Percentiles rank a stretch among this genome's conserved stretches.
phyloP scores from a whole-genome alignment of 2,888 invertebrate genomes.

The Polymixis flavicincta region DNA sequence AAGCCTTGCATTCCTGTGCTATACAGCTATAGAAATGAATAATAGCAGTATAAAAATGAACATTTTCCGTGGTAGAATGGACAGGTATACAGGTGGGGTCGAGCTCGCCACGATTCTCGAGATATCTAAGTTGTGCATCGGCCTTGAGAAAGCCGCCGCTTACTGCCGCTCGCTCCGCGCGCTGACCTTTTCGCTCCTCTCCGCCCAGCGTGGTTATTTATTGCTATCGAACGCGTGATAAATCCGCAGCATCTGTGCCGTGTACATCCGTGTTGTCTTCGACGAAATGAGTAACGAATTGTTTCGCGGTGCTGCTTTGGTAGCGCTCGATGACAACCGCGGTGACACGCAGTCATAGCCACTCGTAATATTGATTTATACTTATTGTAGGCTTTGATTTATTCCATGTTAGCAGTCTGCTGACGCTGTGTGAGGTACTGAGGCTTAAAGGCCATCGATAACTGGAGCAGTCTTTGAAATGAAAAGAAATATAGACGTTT shows the following conservation, averaged over 20 bases:
- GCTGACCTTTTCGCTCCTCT: slow-evolving; percentile 82
- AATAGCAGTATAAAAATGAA: slow-evolving; percentile 54
- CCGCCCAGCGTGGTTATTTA: slow-evolving; percentile 81
- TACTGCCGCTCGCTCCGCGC: slow-evolving; percentile 73
- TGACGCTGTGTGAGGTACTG: slow-evolving; percentile 32
- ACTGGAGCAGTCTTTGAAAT: slow-evolving; percentile 10
- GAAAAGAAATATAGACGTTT: slow-evolving; percentile 8
- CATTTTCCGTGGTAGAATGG: slow-evolving; percentile 67
- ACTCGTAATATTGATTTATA: slow-evolving; percentile 57
- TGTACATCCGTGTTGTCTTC: slow-evolving; percentile 83
- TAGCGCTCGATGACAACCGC: slow-evolving; percentile 65
- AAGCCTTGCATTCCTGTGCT: slow-evolving; percentile 44
- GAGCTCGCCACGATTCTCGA: slow-evolving; percentile 76
- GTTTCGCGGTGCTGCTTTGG: slow-evolving; percentile 71
- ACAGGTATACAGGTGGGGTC: slow-evolving; percentile 81
- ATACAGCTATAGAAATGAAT: slow-evolving; percentile 50
- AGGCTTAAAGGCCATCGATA: slow-evolving; percentile 12
- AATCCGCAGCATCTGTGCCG: slow-evolving; percentile 80
- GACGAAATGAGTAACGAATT: slow-evolving; percentile 73
- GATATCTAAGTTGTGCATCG: slow-evolving; percentile 84
- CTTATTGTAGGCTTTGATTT: slow-evolving; percentile 47
- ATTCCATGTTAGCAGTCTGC: slow-evolving; percentile 28
- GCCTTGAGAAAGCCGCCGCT: slow-evolving; percentile 82
- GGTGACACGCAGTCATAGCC: slow-evolving; percentile 52
- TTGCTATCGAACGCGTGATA: slow-evolving; percentile 79